phyloP scores from a whole-genome alignment of 1,140 invertebrate species.

The Ganaspis sp. region DNA sequence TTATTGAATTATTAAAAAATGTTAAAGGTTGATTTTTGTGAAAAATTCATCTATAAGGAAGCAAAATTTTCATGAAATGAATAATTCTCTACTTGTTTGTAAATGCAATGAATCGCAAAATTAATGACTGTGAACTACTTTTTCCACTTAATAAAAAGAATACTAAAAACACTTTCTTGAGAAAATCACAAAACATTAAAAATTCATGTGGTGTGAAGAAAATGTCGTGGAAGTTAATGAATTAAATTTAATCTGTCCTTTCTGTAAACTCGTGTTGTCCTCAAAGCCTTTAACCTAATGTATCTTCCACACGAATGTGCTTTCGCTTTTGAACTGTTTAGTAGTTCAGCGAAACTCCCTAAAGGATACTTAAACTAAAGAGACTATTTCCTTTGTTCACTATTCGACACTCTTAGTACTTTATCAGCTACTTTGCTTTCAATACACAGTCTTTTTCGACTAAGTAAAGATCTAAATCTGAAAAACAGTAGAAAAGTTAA shows the following conservation, averaged over 20 bases:
- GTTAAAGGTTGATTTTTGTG: too few species aligned
- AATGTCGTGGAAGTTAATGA: not conserved
- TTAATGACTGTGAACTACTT: too few species aligned
- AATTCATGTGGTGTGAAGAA: not conserved
- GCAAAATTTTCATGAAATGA: too few species aligned
- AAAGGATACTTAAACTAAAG: not conserved
- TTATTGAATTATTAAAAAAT: too few species aligned
- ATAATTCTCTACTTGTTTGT: too few species aligned
- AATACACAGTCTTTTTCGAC: too few species aligned
- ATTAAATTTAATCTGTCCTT: constrained; percentile 5
- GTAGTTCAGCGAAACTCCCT: not conserved
- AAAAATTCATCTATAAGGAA: too few species aligned
- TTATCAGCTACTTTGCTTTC: not conserved
- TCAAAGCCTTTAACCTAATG: constrained; percentile 24
- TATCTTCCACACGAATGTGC: not conserved
- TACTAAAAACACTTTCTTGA: not conserved
- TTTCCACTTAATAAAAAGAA: too few species aligned
- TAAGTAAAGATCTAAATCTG: too few species aligned
- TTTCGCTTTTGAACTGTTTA: constrained; percentile 3
- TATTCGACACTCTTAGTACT: not conserved
- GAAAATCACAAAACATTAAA: not conserved
- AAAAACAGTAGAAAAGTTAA: too few species aligned
- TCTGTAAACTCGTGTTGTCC: not conserved
- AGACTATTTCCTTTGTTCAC: not conserved
- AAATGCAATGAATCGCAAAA: too few species aligned